Percentiles rank a stretch among this genome's conserved stretches.
These are phyloP conservation scores for Gobio gobio DNA, from an alignment of 2,113 vertebrate genomes.

Conservation along the genomic window DNA sequence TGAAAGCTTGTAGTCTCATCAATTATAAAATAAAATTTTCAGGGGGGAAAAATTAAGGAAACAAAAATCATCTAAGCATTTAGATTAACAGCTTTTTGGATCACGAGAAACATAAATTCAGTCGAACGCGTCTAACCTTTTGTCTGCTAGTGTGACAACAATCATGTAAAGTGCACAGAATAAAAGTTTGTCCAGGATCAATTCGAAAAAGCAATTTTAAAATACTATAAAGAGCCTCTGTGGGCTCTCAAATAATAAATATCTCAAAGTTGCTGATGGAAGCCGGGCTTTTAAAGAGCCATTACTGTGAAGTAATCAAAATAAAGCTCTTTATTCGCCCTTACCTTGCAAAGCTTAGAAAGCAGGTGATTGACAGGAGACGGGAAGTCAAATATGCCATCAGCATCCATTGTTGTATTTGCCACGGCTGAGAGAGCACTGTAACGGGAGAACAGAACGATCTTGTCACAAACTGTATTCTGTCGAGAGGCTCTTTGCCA, in stretches of 20 bases:
- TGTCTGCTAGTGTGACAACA: background rate
- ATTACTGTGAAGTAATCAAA: slow-evolving; percentile 1
- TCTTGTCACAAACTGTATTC: slow-evolving; percentile 27
- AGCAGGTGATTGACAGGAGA: slow-evolving; percentile 80
- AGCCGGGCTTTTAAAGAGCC: slow-evolving; percentile 18
- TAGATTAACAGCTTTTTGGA: background rate
- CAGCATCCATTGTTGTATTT: slow-evolving; percentile 69
- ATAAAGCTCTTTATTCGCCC: background rate
- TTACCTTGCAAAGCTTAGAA: slow-evolving; percentile 83
- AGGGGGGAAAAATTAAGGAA: background rate
- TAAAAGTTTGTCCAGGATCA: background rate
- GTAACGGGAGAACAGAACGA: slow-evolving; percentile 25
- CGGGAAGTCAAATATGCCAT: slow-evolving; percentile 70
- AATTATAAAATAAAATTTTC: background rate
- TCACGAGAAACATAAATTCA: background rate
- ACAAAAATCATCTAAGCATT: background rate
- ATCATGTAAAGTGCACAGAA: background rate
- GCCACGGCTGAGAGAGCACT: slow-evolving; percentile 72
- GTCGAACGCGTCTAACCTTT: background rate
- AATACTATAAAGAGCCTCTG: background rate
- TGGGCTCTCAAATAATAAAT: slow-evolving; percentile 9
- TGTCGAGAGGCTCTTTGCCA: background rate
- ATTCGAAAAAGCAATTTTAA: background rate
- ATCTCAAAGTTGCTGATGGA: slow-evolving; percentile 22
- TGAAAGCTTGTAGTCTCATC: background rate